Evolutionary conservation across 2,888 invertebrate genomes (phyloP).

Genomic region (Pseudococcus viburni): DNA sequence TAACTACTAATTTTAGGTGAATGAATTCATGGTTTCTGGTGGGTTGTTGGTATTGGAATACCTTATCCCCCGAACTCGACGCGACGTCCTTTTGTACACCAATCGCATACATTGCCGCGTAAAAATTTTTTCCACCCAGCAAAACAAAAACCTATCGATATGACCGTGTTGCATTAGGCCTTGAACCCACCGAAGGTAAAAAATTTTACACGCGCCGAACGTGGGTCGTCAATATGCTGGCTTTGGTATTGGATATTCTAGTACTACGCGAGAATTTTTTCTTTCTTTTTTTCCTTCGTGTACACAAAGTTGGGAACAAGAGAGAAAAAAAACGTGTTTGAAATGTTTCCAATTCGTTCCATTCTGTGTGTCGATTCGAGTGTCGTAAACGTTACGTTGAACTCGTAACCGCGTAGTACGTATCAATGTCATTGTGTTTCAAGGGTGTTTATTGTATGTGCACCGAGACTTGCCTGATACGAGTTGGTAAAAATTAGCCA

Average conservation of each 20-base stretch:
- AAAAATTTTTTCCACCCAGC: not conserved
- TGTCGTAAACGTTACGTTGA: conserved; percentile 59
- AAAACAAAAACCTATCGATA: conserved; percentile 24
- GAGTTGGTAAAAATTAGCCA: not conserved
- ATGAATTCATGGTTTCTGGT: conserved; percentile 30
- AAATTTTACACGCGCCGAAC: conserved; percentile 49
- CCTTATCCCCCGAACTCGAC: not conserved
- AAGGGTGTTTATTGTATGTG: conserved; percentile 17
- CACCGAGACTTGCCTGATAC: not conserved
- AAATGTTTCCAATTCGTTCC: conserved; percentile 61
- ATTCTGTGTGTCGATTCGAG: not conserved
- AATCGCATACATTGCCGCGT: not conserved
- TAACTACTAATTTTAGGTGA: conserved; percentile 53
- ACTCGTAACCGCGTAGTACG: conserved; percentile 45
- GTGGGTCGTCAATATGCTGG: conserved; percentile 10
- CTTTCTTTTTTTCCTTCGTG: not conserved
- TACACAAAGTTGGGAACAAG: not conserved
- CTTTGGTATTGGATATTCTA: not conserved
- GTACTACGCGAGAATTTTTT: conserved; percentile 19
- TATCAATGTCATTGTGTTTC: conserved; percentile 22
- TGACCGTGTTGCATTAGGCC: conserved; percentile 28
- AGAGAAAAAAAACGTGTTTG: conserved; percentile 30
- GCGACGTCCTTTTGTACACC: conserved; percentile 23
- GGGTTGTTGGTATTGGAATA: conserved; percentile 22
- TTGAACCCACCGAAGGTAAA: conserved; percentile 46